Percentiles rank a stretch among this genome's conserved stretches.
Conservation (phyloP, 2,888 invertebrate species). For the Calameuta filiformis region DNA sequence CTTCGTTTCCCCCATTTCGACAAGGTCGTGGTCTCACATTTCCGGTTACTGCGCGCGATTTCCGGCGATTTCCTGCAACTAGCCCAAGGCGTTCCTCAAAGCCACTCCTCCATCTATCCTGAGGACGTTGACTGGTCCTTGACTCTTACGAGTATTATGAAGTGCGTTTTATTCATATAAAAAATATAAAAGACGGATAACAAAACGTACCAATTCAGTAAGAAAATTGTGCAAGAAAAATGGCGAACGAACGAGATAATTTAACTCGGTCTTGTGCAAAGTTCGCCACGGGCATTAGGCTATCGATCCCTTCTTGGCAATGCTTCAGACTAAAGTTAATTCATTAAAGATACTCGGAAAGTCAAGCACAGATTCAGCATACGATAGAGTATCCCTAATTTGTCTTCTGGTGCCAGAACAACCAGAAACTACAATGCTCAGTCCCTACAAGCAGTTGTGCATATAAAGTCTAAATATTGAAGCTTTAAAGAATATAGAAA, state of each 20-base stretch:
- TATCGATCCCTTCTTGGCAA: not conserved
- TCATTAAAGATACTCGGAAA: not conserved
- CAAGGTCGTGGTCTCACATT: conserved; percentile 50
- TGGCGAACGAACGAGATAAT: not conserved
- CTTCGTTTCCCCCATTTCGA: conserved; percentile 52
- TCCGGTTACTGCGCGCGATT: conserved; percentile 47
- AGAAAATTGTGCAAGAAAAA: not conserved
- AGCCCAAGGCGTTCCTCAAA: not conserved
- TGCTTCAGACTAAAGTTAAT: not conserved
- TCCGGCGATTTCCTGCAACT: conserved; percentile 33
- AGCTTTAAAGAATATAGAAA: not conserved
- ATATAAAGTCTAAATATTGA: not conserved
- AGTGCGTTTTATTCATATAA: not conserved
- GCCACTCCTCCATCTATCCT: not conserved
- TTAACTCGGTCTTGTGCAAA: not conserved
- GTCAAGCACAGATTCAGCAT: not conserved
- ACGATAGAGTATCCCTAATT: not conserved
- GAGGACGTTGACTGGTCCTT: not conserved
- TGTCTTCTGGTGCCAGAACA: not conserved
- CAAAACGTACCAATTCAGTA: not conserved
- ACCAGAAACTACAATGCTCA: not conserved
- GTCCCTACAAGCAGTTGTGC: not conserved
- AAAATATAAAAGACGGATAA: not conserved
- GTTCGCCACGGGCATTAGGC: not conserved
- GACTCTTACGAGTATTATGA: not conserved